These are phyloP conservation scores for Vulpes lagopus DNA, from an alignment of 2,113 vertebrate genomes.

Conservation along the genomic window DNA sequence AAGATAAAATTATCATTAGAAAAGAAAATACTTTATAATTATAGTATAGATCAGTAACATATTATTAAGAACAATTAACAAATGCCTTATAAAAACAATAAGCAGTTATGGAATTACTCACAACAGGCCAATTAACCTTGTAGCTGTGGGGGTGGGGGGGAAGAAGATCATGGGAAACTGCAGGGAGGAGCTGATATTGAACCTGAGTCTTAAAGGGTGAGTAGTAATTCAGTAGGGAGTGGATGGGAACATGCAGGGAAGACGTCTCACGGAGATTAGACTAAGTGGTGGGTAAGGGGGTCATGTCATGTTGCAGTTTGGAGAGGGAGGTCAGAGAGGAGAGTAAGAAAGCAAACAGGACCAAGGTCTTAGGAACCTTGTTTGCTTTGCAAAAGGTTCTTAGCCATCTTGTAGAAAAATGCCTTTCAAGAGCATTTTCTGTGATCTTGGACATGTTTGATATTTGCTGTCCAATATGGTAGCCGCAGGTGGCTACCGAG, in stretches of 20 bases:
- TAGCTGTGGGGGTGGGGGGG: too few relatives aligned
- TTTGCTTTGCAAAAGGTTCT: neutral
- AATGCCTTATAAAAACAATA: neutral
- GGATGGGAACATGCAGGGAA: neutral
- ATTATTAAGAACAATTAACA: neutral
- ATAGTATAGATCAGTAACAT: neutral
- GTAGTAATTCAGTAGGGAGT: neutral
- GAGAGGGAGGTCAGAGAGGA: neutral
- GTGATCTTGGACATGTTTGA: neutral
- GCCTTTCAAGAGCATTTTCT: neutral
- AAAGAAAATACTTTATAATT: slow-evolving; percentile 35
- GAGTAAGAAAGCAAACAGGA: neutral
- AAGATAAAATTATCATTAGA: slow-evolving; percentile 21
- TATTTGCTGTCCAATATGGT: neutral
- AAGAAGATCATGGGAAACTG: neutral
- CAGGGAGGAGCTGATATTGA: neutral
- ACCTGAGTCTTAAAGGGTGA: neutral
- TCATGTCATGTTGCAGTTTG: neutral
- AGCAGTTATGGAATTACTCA: neutral
- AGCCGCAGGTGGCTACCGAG: neutral
- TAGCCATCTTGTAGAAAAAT: neutral
- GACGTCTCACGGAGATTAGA: neutral
- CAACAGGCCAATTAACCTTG: neutral
- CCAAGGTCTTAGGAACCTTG: neutral
- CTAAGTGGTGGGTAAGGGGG: neutral